Percentiles rank a stretch among this genome's conserved stretches.
Evolutionary conservation across 2,113 vertebrate genomes (phyloP).

Genomic region (Erinaceus europaeus): DNA sequence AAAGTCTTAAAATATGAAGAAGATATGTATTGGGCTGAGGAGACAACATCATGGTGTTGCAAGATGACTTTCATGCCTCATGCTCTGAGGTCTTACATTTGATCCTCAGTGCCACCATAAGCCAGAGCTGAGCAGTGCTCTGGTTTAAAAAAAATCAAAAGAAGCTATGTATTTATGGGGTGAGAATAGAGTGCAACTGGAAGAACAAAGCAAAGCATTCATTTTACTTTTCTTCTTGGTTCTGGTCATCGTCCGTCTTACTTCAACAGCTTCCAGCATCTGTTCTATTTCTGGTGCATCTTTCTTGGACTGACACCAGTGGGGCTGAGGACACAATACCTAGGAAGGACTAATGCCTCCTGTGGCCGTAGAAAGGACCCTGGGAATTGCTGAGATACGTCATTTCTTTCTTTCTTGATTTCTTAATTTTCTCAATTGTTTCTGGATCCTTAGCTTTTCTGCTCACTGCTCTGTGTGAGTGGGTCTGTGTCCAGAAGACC

Average conservation of each 20-base stretch:
- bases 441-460: not conserved
- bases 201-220: not conserved
- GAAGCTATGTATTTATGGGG: too few species aligned
- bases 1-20: too few species aligned
- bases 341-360: not conserved
- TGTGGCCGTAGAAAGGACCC: not conserved
- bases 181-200: too few species aligned
- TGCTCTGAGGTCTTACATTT: too few species aligned
- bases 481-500: not conserved
- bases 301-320: not conserved
- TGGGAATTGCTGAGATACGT: not conserved
- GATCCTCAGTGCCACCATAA: too few species aligned
- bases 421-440: not conserved
- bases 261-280: not conserved
- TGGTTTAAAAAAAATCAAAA: too few species aligned
- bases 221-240: not conserved
- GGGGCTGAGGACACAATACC: not conserved
- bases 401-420: not conserved
- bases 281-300: not conserved
- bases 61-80: too few species aligned
- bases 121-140: too few species aligned
- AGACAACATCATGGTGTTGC: too few species aligned
- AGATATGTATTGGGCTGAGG: too few species aligned
- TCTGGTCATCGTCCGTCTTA: not conserved
- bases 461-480: not conserved